phyloP scores from a whole-genome alignment of 2,797 vertebrate genomes.

The Anabas testudineus region DNA sequence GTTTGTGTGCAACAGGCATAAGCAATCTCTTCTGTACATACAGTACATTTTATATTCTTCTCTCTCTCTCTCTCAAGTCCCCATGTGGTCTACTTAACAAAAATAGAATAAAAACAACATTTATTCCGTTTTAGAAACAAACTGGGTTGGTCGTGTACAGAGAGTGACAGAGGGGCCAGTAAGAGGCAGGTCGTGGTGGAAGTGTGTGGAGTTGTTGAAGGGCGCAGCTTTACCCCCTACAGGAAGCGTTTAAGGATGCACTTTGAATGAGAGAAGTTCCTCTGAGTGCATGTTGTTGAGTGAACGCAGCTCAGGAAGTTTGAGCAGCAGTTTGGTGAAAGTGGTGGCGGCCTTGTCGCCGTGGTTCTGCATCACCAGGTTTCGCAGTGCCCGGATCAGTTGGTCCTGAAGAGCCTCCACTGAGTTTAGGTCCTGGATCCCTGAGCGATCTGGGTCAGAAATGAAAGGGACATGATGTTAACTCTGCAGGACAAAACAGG shows the following conservation, averaged over 20 bases:
- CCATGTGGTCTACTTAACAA: conserved; percentile 47
- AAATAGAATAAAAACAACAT: conserved; percentile 68
- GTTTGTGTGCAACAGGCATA: conserved; percentile 69
- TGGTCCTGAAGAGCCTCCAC: conserved; percentile 97
- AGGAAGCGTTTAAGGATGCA: conserved; percentile 85
- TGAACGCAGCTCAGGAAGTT: conserved; percentile 96
- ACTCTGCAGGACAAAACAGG: background rate
- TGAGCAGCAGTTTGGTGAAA: conserved; percentile 98
- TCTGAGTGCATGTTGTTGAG: conserved; percentile 99
- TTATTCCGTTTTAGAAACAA: conserved; percentile 78
- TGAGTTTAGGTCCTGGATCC: conserved; percentile 92
- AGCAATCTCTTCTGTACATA: conserved; percentile 68
- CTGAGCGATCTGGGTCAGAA: conserved; percentile 90
- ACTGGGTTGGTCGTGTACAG: conserved; percentile 64
- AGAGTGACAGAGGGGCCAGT: background rate
- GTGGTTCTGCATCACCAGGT: conserved; percentile 96
- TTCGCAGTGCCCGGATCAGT: conserved; percentile 93
- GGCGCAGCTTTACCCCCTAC: background rate
- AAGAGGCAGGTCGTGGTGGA: conserved; percentile 63
- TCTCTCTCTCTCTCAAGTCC: conserved; percentile 56
- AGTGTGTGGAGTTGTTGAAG: conserved; percentile 40
- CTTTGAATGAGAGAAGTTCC: conserved; percentile 97
- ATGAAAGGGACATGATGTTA: background rate
- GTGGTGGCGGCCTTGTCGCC: conserved; percentile 91
- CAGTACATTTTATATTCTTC: conserved; percentile 66